phyloP scores from a whole-genome alignment of 2,113 vertebrate genomes.

The Pedetes capensis region DNA sequence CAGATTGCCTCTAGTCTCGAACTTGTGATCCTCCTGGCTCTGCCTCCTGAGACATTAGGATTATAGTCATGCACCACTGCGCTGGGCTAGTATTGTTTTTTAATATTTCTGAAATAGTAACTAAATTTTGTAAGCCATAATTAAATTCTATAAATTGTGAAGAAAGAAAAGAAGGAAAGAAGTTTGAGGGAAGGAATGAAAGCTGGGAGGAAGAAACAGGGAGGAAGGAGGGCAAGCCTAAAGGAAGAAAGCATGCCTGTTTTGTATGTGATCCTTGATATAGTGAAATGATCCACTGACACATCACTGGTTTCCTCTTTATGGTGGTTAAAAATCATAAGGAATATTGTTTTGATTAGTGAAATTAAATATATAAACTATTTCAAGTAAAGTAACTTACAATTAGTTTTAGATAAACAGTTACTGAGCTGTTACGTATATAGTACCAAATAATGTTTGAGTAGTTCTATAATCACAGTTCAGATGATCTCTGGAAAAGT shows the following conservation, averaged over 20 bases:
- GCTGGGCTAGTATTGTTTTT: neutral
- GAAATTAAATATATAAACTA: neutral
- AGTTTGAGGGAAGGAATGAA: fast-evolving
- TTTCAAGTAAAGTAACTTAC: neutral
- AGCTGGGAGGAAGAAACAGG: neutral
- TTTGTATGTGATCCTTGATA: neutral
- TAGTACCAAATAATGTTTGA: neutral
- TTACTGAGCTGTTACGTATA: neutral
- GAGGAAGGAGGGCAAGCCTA: too few species aligned
- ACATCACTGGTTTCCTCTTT: neutral
- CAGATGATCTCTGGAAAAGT: neutral
- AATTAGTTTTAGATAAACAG: neutral
- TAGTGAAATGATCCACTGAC: neutral
- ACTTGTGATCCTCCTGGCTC: too few species aligned
- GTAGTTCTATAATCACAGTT: neutral
- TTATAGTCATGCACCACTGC: too few species aligned
- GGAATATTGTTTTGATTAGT: neutral
- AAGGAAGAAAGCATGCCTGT: neutral
- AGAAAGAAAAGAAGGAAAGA: neutral
- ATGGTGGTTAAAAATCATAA: neutral
- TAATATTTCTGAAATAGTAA: neutral
- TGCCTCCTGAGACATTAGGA: too few species aligned
- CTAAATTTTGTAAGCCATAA: neutral
- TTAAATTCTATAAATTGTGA: neutral
- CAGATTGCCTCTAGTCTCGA: too few species aligned